These are phyloP conservation scores for Oceanodroma leucorhoa DNA, from an alignment of 2,797 vertebrate species.

Conservation along the genomic window DNA sequence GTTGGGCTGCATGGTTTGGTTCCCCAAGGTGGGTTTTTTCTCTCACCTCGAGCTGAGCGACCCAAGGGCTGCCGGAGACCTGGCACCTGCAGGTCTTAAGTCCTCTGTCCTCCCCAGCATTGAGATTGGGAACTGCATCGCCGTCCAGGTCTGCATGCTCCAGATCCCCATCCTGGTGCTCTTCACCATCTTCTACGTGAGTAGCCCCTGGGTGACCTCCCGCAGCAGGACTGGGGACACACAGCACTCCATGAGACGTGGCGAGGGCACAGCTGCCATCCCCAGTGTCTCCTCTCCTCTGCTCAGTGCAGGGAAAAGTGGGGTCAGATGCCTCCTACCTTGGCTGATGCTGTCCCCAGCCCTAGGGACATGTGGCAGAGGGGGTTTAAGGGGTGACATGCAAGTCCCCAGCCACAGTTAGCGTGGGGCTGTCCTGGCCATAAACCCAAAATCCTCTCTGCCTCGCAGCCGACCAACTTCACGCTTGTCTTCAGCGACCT, in stretches of 20 bases:
- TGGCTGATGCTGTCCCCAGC: not conserved
- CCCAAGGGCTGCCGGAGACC: not conserved
- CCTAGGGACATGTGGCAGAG: fast-evolving
- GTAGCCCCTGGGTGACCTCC: conserved; percentile 28
- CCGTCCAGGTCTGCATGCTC: conserved; percentile 93
- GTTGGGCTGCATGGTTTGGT: not conserved
- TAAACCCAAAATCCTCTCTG: not conserved
- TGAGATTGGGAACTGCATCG: conserved; percentile 89
- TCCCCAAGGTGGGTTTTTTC: fast-evolving
- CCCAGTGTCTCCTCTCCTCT: no score
- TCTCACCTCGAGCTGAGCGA: not conserved
- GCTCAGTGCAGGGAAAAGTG: not conserved
- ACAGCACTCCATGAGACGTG: fast-evolving
- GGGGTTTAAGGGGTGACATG: not conserved
- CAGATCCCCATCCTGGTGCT: conserved; percentile 90
- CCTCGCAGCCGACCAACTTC: conserved; percentile 80
- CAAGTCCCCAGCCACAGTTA: fast-evolving
- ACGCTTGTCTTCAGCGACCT: conserved; percentile 83
- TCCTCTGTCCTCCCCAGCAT: conserved; percentile 73
- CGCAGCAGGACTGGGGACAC: fast-evolving
- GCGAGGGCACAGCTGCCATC: fast-evolving
- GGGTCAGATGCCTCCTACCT: not conserved
- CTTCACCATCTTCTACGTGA: conserved; percentile 88
- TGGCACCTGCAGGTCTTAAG: not conserved
- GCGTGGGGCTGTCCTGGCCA: fast-evolving